These are phyloP conservation scores for Lithophane leautieri DNA, from an alignment of 2,888 invertebrate genomes.

Conservation along the genomic window DNA sequence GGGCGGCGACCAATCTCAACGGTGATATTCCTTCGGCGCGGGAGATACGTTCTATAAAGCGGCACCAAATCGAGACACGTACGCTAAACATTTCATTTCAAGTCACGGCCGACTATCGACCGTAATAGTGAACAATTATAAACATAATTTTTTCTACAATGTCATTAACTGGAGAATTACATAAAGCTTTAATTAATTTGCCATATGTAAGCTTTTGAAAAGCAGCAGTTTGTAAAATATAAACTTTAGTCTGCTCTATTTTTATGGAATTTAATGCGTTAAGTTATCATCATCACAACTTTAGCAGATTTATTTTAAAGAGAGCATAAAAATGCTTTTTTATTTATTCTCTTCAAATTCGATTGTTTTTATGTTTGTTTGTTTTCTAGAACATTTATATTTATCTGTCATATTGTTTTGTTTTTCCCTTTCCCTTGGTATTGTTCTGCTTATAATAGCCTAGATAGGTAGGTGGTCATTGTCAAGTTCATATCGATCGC, in stretches of 20 bases:
- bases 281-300: background rate
- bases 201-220: conserved; percentile 6
- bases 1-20: too few species aligned
- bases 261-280: background rate
- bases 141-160: conserved; percentile 12
- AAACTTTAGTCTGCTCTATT: background rate
- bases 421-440: background rate
- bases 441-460: background rate
- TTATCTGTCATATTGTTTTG: background rate
- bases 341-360: background rate
- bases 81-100: conserved; percentile 14
- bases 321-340: too few species aligned
- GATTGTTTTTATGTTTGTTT: background rate
- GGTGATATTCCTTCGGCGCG: too few species aligned
- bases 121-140: conserved; percentile 21
- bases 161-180: conserved; percentile 4
- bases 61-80: conserved; percentile 21
- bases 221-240: background rate
- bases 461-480: background rate
- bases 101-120: conserved; percentile 26
- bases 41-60: too few species aligned
- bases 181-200: conserved; percentile 1
- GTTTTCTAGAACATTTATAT: background rate
- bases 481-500: background rate
- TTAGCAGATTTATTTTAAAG: background rate